Percentiles rank a stretch among this genome's conserved stretches.
These are phyloP conservation scores for Ennomos fuscantarius DNA, from an alignment of 2,888 invertebrate species.

Conservation along the genomic window DNA sequence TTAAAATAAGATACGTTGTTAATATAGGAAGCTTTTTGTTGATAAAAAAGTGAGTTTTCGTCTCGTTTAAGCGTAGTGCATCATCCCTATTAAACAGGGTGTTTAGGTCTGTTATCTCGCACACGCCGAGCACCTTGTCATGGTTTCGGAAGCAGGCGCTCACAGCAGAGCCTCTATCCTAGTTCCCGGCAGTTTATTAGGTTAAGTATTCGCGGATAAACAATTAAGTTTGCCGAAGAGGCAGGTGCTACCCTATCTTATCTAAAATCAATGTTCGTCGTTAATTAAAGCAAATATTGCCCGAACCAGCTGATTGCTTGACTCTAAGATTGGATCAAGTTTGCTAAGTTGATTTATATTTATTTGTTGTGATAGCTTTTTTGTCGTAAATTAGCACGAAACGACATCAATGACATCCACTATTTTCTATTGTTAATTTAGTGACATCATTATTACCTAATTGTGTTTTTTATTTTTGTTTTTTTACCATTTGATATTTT, in stretches of 20 bases:
- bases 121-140: slow-evolving; percentile 80
- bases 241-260: slow-evolving; percentile 73
- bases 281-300: slow-evolving; percentile 72
- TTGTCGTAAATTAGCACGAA: slow-evolving; percentile 27
- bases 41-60: slow-evolving; percentile 66
- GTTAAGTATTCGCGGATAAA: slow-evolving; percentile 64
- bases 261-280: slow-evolving; percentile 67
- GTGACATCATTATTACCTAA: neutral
- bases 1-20: slow-evolving; percentile 40
- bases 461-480: too few relatives aligned
- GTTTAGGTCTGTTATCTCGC: slow-evolving; percentile 81
- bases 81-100: slow-evolving; percentile 74
- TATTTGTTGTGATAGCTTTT: slow-evolving; percentile 21
- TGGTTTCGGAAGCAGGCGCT: slow-evolving; percentile 58
- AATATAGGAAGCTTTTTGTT: slow-evolving; percentile 62
- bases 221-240: slow-evolving; percentile 62
- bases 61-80: slow-evolving; percentile 67
- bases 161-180: slow-evolving; percentile 68
- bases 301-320: slow-evolving; percentile 44
- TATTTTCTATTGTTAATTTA: neutral
- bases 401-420: slow-evolving; percentile 11
- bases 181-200: slow-evolving; percentile 41
- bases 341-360: slow-evolving; percentile 50
- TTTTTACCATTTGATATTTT: too few relatives aligned
- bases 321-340: slow-evolving; percentile 51